Percentiles rank a stretch among this genome's conserved stretches.
Evolutionary conservation across 2,888 invertebrate genomes (phyloP).

Genomic region (Drosophila demipolita): DNA sequence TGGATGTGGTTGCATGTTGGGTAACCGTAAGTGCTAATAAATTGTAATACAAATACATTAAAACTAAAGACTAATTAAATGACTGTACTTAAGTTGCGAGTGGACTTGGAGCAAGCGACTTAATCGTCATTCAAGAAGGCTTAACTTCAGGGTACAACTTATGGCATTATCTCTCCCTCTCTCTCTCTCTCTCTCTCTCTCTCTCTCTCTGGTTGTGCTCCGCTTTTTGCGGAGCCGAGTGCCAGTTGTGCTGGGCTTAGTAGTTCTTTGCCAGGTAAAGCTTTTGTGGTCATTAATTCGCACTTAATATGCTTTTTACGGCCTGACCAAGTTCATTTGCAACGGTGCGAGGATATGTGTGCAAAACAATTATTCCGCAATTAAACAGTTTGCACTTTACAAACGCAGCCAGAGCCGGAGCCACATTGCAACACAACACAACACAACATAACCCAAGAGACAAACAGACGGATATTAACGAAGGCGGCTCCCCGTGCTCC

Average conservation of each 20-base stretch:
- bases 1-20: slow-evolving; percentile 33
- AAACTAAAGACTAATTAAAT: slow-evolving; percentile 79
- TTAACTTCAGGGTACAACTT: slow-evolving; percentile 27
- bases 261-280: slow-evolving; percentile 47
- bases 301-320: slow-evolving; percentile 81
- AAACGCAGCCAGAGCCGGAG: slow-evolving; percentile 52
- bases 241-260: slow-evolving; percentile 8
- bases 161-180: slow-evolving; percentile 20
- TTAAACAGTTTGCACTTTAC: slow-evolving; percentile 81
- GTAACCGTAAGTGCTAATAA: slow-evolving; percentile 72
- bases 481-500: slow-evolving; percentile 43
- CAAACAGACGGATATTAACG: slow-evolving; percentile 64
- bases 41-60: slow-evolving; percentile 81
- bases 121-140: slow-evolving; percentile 63
- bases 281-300: slow-evolving; percentile 81
- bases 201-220: slow-evolving; percentile 46
- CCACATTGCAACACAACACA: slow-evolving; percentile 36
- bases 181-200: not conserved
- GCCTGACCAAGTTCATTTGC: slow-evolving; percentile 65
- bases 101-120: slow-evolving; percentile 63
- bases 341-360: slow-evolving; percentile 79
- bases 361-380: slow-evolving; percentile 82
- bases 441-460: not conserved
- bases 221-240: slow-evolving; percentile 55
- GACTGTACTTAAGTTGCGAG: slow-evolving; percentile 72